Evolutionary conservation across 2,113 vertebrate species (phyloP).

Genomic region (Ictalurus furcatus): DNA sequence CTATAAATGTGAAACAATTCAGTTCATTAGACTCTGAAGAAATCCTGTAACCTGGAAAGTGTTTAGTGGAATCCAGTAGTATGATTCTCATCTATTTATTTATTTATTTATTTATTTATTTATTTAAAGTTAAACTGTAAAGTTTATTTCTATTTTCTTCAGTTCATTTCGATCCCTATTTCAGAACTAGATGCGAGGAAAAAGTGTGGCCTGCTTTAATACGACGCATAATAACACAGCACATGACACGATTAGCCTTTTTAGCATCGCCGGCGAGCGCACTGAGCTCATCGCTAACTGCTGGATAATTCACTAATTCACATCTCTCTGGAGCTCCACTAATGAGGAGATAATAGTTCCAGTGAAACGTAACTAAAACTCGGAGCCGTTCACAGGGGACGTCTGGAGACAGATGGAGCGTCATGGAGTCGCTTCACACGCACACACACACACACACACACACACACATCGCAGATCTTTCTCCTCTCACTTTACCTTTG

Average conservation of each 20-base stretch:
- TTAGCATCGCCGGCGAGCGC: slow-evolving; percentile 18
- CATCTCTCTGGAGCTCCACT: slow-evolving; percentile 51
- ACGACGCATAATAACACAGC: background rate
- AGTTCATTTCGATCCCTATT: background rate
- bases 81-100: background rate
- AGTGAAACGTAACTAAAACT: slow-evolving; percentile 60
- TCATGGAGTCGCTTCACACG: slow-evolving; percentile 10
- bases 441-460: background rate
- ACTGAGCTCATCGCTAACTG: slow-evolving; percentile 36
- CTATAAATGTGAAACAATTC: too few relatives aligned
- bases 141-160: background rate
- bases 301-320: slow-evolving; percentile 53
- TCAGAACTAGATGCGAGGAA: background rate
- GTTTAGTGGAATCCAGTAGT: background rate
- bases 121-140: background rate
- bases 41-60: background rate
- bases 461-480: slow-evolving; percentile 2
- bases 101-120: too few relatives aligned
- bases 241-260: slow-evolving; percentile 22
- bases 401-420: slow-evolving; percentile 50
- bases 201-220: background rate
- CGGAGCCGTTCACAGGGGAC: slow-evolving; percentile 29
- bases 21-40: background rate
- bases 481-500: background rate
- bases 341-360: slow-evolving; percentile 57